phyloP scores from a whole-genome alignment of 2,113 vertebrate genomes.

The Hirundichthys speculiger region DNA sequence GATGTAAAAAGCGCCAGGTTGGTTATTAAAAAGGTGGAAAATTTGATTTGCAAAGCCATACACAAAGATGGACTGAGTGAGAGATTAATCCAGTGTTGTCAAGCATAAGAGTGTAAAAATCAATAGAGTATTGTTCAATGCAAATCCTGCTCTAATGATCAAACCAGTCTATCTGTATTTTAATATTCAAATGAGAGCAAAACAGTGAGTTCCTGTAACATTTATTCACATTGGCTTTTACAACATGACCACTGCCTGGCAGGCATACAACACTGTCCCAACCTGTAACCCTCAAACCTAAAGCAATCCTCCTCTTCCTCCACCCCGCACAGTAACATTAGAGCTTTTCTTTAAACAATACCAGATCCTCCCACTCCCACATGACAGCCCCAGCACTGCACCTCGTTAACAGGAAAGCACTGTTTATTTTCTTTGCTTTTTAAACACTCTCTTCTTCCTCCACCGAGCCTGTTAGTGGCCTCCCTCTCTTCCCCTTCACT shows the following conservation, averaged over 20 bases:
- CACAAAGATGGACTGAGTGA: conserved; percentile 10
- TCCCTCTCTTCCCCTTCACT: neutral
- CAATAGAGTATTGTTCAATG: conserved; percentile 22
- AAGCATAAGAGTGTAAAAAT: conserved; percentile 29
- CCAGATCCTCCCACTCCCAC: conserved; percentile 71
- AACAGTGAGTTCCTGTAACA: conserved; percentile 2
- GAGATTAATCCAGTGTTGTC: conserved; percentile 34
- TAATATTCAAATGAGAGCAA: neutral
- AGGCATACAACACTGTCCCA: conserved; percentile 43
- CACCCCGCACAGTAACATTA: conserved; percentile 50
- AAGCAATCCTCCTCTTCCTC: conserved; percentile 14
- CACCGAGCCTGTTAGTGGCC: conserved; percentile 65
- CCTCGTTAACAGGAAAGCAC: conserved; percentile 82
- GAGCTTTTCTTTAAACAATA: conserved; percentile 73
- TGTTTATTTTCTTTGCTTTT: conserved; percentile 81
- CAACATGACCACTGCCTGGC: conserved; percentile 28
- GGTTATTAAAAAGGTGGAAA: conserved; percentile 2
- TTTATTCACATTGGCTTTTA: conserved; percentile 31
- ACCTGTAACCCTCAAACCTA: conserved; percentile 65
- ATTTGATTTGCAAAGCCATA: neutral
- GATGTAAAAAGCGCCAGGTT: conserved; percentile 35
- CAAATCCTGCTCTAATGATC: conserved; percentile 8
- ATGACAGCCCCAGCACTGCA: conserved; percentile 61
- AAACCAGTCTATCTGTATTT: conserved; percentile 7
- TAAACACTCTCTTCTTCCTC: conserved; percentile 78